Base-by-base conservation (phyloP, 1,140 invertebrate genomes). In the Euwallacea similis region DNA sequence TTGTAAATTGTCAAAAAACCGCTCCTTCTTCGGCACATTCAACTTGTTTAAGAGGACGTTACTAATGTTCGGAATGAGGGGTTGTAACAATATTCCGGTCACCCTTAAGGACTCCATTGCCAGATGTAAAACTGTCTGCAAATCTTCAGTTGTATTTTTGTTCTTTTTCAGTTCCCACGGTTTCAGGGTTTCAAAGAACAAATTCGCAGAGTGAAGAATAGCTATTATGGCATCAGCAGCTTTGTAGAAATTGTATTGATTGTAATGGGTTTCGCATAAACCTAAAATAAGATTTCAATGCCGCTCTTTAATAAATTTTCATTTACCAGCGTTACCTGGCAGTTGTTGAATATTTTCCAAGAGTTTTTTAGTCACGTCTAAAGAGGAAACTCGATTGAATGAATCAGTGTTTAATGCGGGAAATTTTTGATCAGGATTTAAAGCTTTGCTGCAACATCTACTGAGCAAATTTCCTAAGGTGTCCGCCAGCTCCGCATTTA, bases 401-500 rank as follows among this genome's bases (percentile, higher is more conserved):
- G 83, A 84, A 74, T 79, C 78, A 21, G 71, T 66, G 73, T 86
- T 81, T 53, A 89, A 83, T 65, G 80, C 68, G 2, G 94, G 94
- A 81, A 93, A 91, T 74, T 88, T 84, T 80, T 90, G 88, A 10
- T 84, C 77, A 15, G 90, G 90, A 87, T 98, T 98, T 41, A 99
- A 81, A 33, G 88, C 81, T 72, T 84, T 85, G 42, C 91, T 90
- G 73, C 88, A 90, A 78, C 90, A 92, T 58, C 97, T 87, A 75
- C 87, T 92, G 16, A 98, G 84, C 44, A 99, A 84, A 86, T 99
- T 99, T 21, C 96, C 97, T 0, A 98, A 81, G 6, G 92, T 96
- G 80, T 98, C 92, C 3, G 95, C 95, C 55, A 99, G 83, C 81
- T 99, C 96, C 2, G 91, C 85, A 85, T 99, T 99, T 10, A 97